Evolutionary conservation across 2,797 vertebrate species (phyloP).

Genomic region (Spinus olivaceus): DNA sequence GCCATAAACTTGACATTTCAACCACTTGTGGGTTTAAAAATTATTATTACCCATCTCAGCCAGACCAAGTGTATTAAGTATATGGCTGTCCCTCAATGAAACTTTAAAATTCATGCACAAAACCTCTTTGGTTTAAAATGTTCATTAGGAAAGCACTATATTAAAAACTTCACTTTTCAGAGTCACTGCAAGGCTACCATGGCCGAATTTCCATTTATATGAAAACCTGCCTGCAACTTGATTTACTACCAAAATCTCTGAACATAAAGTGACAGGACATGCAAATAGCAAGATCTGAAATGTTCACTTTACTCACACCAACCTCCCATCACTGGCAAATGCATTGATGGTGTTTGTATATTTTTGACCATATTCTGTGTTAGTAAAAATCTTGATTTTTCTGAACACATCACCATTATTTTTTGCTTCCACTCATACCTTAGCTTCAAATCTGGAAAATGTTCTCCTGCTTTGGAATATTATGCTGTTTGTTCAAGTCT

Average conservation of each 20-base stretch:
- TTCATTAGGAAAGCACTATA: background rate
- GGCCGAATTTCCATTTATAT: background rate
- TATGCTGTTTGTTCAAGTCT: background rate
- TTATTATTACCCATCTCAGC: constrained; percentile 17
- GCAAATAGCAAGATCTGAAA: background rate
- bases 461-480: background rate
- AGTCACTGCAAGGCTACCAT: background rate
- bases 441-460: background rate
- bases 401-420: background rate
- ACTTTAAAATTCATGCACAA: background rate
- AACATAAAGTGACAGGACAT: background rate
- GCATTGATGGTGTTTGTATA: background rate
- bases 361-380: background rate
- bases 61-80: background rate
- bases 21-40: constrained; percentile 10
- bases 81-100: background rate
- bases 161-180: background rate
- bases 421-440: background rate
- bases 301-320: background rate
- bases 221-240: background rate
- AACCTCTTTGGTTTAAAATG: background rate
- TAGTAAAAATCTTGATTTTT: background rate
- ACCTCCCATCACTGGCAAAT: background rate
- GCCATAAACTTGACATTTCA: constrained; percentile 5
- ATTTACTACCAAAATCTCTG: constrained; percentile 8